These are phyloP conservation scores for Pinna nobilis DNA, from an alignment of 1,140 invertebrate genomes.

Conservation along the genomic window DNA sequence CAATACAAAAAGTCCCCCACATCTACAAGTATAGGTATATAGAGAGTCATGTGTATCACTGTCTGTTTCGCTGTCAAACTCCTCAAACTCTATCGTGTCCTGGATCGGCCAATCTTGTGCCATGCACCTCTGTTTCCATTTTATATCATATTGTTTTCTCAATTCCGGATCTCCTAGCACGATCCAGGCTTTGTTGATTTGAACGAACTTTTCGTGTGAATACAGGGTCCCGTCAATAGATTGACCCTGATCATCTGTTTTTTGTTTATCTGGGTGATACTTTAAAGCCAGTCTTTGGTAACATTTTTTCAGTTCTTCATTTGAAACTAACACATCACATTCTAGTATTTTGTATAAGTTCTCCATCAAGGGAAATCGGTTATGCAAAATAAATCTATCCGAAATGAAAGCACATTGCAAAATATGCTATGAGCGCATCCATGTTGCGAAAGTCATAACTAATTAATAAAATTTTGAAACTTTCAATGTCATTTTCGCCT, in stretches of 20 bases:
- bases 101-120: conserved; percentile 66
- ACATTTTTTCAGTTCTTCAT: conserved; percentile 50
- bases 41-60: neutral
- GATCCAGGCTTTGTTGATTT: conserved; percentile 63
- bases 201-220: conserved; percentile 48
- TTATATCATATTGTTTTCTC: conserved; percentile 58
- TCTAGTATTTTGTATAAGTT: conserved; percentile 59
- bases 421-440: too few species aligned
- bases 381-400: neutral
- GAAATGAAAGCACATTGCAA: neutral
- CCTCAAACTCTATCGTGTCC: conserved; percentile 62
- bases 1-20: conserved; percentile 63
- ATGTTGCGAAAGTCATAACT: too few species aligned
- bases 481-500: neutral
- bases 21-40: conserved; percentile 59
- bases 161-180: conserved; percentile 60
- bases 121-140: conserved; percentile 60
- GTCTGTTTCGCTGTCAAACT: conserved; percentile 47
- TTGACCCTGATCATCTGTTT: neutral
- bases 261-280: conserved; percentile 63
- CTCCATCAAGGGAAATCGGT: too few species aligned
- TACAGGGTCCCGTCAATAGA: neutral
- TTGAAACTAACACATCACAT: conserved; percentile 42
- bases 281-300: conserved; percentile 53
- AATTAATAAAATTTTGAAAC: neutral